Percentiles rank a stretch among this genome's conserved stretches.
Conservation (phyloP, 2,113 vertebrate species). For the Poeciliopsis occidentalis region DNA sequence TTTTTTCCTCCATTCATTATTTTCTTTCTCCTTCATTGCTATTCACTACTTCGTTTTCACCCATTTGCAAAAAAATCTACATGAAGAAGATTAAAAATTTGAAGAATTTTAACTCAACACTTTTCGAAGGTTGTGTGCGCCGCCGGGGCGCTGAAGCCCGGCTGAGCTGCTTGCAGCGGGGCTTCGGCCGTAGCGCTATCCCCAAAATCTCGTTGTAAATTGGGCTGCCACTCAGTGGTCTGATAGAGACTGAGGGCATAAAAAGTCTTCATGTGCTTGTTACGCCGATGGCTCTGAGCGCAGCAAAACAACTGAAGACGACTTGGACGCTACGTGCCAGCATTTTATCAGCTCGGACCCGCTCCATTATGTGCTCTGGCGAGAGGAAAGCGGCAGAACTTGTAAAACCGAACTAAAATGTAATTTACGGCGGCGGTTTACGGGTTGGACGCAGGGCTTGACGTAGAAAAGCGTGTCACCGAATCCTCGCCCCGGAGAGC, state of each 20-base stretch:
- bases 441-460: neutral
- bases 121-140: too few relatives aligned
- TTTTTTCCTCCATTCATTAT: too few relatives aligned
- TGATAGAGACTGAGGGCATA: neutral
- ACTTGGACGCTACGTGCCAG: neutral
- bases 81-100: too few relatives aligned
- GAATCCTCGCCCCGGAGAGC: neutral
- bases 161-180: too few relatives aligned
- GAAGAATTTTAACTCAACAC: neutral
- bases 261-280: conserved; percentile 6
- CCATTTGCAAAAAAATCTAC: too few relatives aligned
- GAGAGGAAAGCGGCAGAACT: neutral
- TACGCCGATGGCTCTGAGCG: conserved; percentile 11
- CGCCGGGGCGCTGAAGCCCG: neutral
- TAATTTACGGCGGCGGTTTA: neutral
- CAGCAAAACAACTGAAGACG: neutral
- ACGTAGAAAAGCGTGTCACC: neutral
- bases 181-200: neutral
- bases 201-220: neutral
- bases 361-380: neutral
- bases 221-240: neutral
- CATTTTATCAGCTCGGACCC: conserved; percentile 2
- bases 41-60: neutral
- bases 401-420: neutral
- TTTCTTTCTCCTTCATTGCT: too few relatives aligned